Evolutionary conservation across 2,888 invertebrate species (phyloP).

Genomic region (Drosophila bunnanda): DNA sequence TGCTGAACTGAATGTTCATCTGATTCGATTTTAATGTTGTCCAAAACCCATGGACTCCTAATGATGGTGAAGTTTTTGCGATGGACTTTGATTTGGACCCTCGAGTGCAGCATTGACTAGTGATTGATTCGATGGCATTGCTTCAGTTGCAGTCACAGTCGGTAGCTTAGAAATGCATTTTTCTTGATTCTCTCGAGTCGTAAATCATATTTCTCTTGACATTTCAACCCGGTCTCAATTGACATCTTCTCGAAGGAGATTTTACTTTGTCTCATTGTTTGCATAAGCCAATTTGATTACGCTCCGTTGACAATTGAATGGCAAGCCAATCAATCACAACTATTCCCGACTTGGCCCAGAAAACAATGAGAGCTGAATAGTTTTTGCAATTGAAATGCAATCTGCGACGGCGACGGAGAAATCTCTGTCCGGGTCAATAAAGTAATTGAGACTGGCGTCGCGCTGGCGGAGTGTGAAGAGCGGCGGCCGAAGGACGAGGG

Average conservation of each 20-base stretch:
- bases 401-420: constrained; percentile 49
- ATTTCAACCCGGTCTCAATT: constrained; percentile 67
- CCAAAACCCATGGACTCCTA: constrained; percentile 12
- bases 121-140: constrained; percentile 40
- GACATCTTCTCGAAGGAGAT: constrained; percentile 30
- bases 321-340: constrained; percentile 70
- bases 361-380: constrained; percentile 23
- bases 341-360: constrained; percentile 45
- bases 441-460: constrained; percentile 79
- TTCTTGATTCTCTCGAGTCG: constrained; percentile 37
- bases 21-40: constrained; percentile 53
- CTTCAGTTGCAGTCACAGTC: constrained; percentile 22
- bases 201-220: constrained; percentile 74
- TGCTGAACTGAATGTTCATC: constrained; percentile 19
- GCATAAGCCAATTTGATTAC: constrained; percentile 75
- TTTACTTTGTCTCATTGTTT: constrained; percentile 51
- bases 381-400: constrained; percentile 49
- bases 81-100: constrained; percentile 43
- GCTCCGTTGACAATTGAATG: constrained; percentile 67
- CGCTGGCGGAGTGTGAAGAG: constrained; percentile 52
- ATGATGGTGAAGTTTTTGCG: constrained; percentile 1
- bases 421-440: constrained; percentile 61
- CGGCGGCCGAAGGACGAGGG: constrained; percentile 19
- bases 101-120: constrained; percentile 1
- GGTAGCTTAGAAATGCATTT: constrained; percentile 34